Evolutionary conservation across 92 coral and sea anemone genomes (phyloP), one percentile per base, ranked within the genome.

Genomic region (Epizoanthus stellaris): DNA sequence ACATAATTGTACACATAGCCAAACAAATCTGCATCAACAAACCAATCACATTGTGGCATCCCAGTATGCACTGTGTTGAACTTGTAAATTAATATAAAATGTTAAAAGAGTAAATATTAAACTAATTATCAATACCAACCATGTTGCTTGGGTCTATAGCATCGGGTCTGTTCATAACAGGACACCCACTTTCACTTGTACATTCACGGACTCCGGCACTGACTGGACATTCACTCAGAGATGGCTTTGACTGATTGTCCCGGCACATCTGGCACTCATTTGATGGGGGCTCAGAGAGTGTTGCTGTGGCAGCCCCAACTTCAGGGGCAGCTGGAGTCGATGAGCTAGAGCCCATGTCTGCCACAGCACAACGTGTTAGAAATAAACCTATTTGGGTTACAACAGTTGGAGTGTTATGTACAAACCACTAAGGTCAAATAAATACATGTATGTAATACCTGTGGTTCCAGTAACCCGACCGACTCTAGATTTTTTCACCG

Each of bases 91-190:
- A 30, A 30, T 30, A 30, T 2, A 30, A 23, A 30, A 30, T 30
- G 36, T 30, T 30, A 30, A 30, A 30, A 0, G 36, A 30, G 36
- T 30, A 30, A 30, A 30, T 30, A 30, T 30, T 30, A 30, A 30
- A 30, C 36, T 30, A 30, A 30, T 19, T 16, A 5, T 16, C 21
- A 6, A 14, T 36, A 58, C 59, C 54, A 87, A 94, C 98, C 98
- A 94, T 94, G 75, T 94, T 94, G 19, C 84, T 83, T 0, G 95
- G 98, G 61, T 94, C 90, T 34, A 94, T 60, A 30, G 75, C 89
- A 40, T 81, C 92, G 38, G 82, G 21, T 0, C 68, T 83, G 57
- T 58, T 88, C 77, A 91, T 82, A 36, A 91, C 77, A 19, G 89
- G 86, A 10, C 98, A 90, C 47, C 91, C 92, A 59, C 90, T 70